These are phyloP conservation scores for Parnassius orleans DNA, from an alignment of 2,888 invertebrate species.

Conservation along the genomic window DNA sequence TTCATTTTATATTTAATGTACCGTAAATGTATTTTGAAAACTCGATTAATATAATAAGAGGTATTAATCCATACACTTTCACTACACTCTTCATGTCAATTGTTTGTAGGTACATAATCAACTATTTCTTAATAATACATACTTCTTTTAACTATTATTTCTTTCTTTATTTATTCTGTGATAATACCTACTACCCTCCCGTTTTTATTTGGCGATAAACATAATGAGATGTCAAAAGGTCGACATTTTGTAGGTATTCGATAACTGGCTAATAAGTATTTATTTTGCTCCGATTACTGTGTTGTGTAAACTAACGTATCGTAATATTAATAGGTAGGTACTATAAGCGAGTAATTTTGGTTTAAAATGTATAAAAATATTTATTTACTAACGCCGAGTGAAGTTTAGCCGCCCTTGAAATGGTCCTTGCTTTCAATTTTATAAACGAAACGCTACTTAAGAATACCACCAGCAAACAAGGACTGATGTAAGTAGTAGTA, in stretches of 20 bases:
- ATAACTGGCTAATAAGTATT: constrained; percentile 27
- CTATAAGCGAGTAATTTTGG: no score
- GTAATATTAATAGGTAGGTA: no score
- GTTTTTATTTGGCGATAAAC: constrained; percentile 22
- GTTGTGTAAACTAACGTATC: no score
- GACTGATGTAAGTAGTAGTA: no score
- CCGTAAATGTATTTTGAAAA: constrained; percentile 7
- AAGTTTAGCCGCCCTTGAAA: no score
- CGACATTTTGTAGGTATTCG: constrained; percentile 30
- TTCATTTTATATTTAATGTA: not conserved
- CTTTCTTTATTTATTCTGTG: no score
- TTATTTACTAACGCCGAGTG: no score
- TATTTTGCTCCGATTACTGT: constrained; percentile 41
- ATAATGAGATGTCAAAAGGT: constrained; percentile 39
- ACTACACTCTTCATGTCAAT: constrained; percentile 4
- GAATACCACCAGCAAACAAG: no score
- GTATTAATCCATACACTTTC: constrained; percentile 3
- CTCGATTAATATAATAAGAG: not conserved
- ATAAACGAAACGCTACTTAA: no score
- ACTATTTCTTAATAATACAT: constrained; percentile 3
- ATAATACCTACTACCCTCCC: constrained; percentile 30
- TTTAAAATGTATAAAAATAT: no score
- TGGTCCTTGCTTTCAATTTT: no score
- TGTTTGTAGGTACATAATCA: not conserved
- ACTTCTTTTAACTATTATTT: no score